phyloP scores from a whole-genome alignment of 2,113 vertebrate species.

The Cinclus cinclus region DNA sequence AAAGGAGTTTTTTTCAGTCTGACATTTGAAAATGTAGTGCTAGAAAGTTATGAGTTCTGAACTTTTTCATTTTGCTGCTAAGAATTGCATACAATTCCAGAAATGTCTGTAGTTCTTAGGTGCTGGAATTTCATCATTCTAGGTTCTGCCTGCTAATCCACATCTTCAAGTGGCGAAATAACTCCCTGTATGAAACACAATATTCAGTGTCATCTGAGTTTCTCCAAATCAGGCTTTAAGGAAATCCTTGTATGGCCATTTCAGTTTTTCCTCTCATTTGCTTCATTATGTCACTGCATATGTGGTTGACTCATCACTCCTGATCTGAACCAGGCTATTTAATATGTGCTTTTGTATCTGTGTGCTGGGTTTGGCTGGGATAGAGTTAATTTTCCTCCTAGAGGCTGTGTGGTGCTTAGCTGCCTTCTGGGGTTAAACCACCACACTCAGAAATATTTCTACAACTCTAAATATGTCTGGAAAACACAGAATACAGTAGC shows the following conservation, averaged over 20 bases:
- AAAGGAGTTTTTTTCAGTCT: background rate
- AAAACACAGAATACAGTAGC: background rate
- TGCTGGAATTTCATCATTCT: background rate
- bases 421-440: background rate
- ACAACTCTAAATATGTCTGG: background rate
- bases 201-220: background rate
- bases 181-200: background rate
- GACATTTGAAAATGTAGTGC: background rate
- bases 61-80: background rate
- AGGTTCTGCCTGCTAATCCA: background rate
- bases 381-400: background rate
- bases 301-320: background rate
- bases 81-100: background rate
- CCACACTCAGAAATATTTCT: conserved; percentile 1
- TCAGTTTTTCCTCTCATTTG: background rate
- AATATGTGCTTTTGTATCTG: background rate
- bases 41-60: background rate
- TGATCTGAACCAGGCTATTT: background rate
- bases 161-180: background rate
- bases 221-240: background rate
- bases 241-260: background rate
- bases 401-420: background rate
- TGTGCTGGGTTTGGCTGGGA: background rate
- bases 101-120: background rate
- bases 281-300: background rate